These are phyloP conservation scores for Piscicola geometra DNA, from an alignment of 2,888 invertebrate genomes.

Conservation along the genomic window DNA sequence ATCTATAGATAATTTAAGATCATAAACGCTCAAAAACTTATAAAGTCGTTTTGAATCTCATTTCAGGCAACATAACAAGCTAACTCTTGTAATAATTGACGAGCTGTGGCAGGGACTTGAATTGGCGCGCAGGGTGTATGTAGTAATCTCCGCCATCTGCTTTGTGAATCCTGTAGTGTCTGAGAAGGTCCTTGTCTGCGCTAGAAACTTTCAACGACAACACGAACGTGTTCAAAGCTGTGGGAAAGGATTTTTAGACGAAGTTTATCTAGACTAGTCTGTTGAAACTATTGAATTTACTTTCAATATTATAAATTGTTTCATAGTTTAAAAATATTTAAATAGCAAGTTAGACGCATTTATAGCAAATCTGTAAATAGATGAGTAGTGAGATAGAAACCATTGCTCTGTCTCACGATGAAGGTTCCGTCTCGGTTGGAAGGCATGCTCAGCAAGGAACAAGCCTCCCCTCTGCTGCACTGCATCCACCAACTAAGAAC, in stretches of 20 bases:
- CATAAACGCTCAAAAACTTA: too few species aligned
- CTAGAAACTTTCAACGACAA: constrained; percentile 43
- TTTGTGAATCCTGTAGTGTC: constrained; percentile 92
- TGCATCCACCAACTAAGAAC: constrained; percentile 77
- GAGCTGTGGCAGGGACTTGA: constrained; percentile 82
- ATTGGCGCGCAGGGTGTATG: constrained; percentile 92
- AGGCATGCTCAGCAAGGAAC: constrained; percentile 82
- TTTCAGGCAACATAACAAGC: constrained; percentile 11
- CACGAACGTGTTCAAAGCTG: constrained; percentile 32
- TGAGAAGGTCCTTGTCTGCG: constrained; percentile 40
- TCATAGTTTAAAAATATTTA: neutral
- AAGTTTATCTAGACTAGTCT: too few species aligned
- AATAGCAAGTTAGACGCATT: too few species aligned
- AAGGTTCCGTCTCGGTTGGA: constrained; percentile 91
- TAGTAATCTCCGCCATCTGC: constrained; percentile 80
- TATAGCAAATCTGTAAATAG: too few species aligned
- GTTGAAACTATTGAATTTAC: too few species aligned
- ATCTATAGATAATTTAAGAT: too few species aligned
- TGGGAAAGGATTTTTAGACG: neutral
- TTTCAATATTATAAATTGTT: too few species aligned
- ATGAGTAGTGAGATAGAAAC: too few species aligned
- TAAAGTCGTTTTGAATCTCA: neutral
- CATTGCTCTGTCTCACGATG: constrained; percentile 63
- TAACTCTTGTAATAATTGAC: constrained; percentile 92
- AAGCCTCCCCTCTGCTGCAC: constrained; percentile 92